Conservation (phyloP, 2,797 vertebrate genomes). For the Malacoraja senta region DNA sequence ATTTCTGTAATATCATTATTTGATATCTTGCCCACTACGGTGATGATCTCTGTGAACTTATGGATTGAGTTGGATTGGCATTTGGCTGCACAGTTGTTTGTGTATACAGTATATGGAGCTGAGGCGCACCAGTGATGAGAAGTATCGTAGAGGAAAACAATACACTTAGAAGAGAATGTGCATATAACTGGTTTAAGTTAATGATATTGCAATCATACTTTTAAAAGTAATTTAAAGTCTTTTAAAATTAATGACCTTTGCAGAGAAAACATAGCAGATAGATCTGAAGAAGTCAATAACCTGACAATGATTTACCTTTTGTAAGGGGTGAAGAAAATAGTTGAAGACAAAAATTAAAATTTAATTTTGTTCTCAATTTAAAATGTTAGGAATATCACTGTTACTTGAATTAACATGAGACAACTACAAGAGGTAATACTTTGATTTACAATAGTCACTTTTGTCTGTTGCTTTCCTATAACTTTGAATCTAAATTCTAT, state of each 20-base stretch:
- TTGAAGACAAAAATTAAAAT: neutral
- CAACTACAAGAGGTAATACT: neutral
- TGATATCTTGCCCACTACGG: too few relatives aligned
- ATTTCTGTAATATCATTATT: too few relatives aligned
- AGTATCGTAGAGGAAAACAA: neutral
- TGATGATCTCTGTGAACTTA: too few relatives aligned
- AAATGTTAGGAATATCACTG: neutral
- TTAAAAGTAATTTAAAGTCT: neutral
- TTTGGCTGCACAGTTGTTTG: too few relatives aligned
- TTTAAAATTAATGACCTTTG: neutral
- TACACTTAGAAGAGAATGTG: neutral
- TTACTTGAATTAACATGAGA: neutral
- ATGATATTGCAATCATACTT: neutral
- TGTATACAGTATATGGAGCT: too few relatives aligned
- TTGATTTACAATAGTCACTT: neutral
- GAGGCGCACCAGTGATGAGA: too few relatives aligned
- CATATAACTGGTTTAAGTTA: neutral
- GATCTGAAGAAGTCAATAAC: neutral
- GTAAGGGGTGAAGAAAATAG: neutral
- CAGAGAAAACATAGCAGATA: neutral
- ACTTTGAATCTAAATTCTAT: neutral
- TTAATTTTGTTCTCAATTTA: neutral
- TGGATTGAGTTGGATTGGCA: too few relatives aligned
- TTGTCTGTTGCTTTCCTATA: too few relatives aligned
- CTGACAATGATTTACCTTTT: neutral